Evolutionary conservation across 2,797 vertebrate genomes (phyloP).

Genomic region (Urosaurus nigricauda): DNA sequence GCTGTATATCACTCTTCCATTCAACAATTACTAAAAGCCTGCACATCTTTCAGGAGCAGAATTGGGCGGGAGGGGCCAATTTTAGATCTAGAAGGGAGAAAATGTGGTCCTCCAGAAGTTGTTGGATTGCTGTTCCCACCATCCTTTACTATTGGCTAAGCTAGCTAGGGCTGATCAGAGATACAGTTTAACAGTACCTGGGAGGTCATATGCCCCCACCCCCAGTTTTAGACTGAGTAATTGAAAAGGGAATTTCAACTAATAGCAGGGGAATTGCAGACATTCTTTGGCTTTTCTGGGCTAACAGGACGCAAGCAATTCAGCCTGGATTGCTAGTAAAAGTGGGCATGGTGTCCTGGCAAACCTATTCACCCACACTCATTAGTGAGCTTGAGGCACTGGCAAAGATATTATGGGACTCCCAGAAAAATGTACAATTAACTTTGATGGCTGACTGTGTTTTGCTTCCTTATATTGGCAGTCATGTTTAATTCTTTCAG

Average conservation of each 20-base stretch:
- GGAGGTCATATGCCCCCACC: background rate
- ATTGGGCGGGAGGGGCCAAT: no score
- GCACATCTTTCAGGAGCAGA: background rate
- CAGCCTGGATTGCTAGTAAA: background rate
- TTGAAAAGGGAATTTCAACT: background rate
- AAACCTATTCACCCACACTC: slow-evolving; percentile 17
- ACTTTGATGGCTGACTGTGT: background rate
- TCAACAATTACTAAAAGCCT: background rate
- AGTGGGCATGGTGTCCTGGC: background rate
- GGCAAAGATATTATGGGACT: slow-evolving; percentile 4
- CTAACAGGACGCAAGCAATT: background rate
- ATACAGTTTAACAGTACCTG: background rate
- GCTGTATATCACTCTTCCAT: no score
- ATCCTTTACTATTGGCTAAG: background rate
- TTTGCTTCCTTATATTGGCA: background rate
- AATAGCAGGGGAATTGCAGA: background rate
- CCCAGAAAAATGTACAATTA: background rate
- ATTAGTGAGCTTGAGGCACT: background rate
- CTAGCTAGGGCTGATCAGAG: background rate
- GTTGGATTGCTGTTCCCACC: background rate
- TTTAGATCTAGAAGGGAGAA: background rate
- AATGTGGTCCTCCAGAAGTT: background rate
- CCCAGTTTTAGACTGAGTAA: background rate
- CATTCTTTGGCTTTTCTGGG: background rate
- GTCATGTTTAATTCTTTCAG: background rate